Evolutionary conservation across 1,140 invertebrate species (phyloP).

Genomic region (Nephila pilipes): DNA sequence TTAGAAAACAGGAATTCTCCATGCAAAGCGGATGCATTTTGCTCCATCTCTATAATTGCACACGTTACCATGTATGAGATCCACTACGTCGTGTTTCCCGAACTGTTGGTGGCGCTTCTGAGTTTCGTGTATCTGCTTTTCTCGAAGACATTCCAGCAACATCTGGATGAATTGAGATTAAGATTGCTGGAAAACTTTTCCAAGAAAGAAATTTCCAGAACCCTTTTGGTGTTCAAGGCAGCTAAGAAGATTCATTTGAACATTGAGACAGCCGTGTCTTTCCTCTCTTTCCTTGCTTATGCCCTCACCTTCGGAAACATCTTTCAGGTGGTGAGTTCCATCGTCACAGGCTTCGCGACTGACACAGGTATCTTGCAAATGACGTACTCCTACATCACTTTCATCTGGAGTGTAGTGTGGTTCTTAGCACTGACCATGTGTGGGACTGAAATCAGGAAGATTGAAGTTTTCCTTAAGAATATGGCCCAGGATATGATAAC

Average conservation of each 20-base stretch:
- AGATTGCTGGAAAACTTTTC: not conserved
- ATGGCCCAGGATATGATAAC: not conserved
- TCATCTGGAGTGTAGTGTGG: not conserved
- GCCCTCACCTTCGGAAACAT: slow-evolving; percentile 17
- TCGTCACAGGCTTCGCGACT: not conserved
- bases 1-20: no score
- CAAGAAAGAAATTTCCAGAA: not conserved
- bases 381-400: not conserved
- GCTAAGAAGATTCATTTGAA: not conserved
- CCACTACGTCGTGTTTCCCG: slow-evolving; percentile 15
- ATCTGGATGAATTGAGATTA: not conserved
- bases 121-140: slow-evolving; percentile 15
- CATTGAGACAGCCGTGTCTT: slow-evolving; percentile 19
- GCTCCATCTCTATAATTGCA: no score
- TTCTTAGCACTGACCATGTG: slow-evolving; percentile 12
- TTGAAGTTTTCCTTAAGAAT: not conserved
- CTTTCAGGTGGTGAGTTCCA: not conserved
- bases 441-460: not conserved
- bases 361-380: not conserved
- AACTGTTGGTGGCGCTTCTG: not conserved
- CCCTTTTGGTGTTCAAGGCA: not conserved
- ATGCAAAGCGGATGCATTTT: not conserved
- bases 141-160: not conserved
- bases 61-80: not conserved
- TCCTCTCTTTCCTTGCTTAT: not conserved